Evolutionary conservation across 2,888 invertebrate genomes (phyloP).

Genomic region (Drosophila ochracea): DNA sequence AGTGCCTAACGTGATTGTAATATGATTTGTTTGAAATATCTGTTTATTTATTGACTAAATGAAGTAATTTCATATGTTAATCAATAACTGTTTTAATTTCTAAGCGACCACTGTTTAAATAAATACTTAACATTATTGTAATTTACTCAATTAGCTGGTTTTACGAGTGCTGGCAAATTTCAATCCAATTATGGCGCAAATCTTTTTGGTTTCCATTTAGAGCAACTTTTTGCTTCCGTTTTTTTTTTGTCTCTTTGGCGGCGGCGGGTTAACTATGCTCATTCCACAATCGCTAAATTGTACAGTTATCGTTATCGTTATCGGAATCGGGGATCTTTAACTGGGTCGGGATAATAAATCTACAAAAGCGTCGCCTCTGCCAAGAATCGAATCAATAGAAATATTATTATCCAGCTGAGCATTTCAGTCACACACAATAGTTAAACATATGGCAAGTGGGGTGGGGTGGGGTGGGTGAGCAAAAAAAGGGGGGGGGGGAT

Average conservation of each 20-base stretch:
- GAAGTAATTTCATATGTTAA: not conserved
- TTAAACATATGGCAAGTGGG: slow-evolving; percentile 20
- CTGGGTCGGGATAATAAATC: slow-evolving; percentile 42
- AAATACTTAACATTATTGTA: slow-evolving; percentile 32
- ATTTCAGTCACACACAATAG: slow-evolving; percentile 25
- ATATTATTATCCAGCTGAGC: slow-evolving; percentile 24
- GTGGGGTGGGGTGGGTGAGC: slow-evolving; percentile 20
- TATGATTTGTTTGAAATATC: not conserved
- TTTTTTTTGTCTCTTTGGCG: slow-evolving; percentile 35
- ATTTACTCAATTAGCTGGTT: slow-evolving; percentile 31
- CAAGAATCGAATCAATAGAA: slow-evolving; percentile 50
- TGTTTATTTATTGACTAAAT: not conserved
- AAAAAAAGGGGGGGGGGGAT: slow-evolving; percentile 12
- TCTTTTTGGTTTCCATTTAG: slow-evolving; percentile 56
- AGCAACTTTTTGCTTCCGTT: slow-evolving; percentile 30
- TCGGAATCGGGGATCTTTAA: slow-evolving; percentile 27
- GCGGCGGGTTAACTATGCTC: slow-evolving; percentile 62
- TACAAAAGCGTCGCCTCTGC: slow-evolving; percentile 73
- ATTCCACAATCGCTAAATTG: slow-evolving; percentile 28
- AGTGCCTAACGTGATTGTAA: not conserved
- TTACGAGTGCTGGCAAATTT: slow-evolving; percentile 42
- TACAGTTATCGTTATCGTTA: slow-evolving; percentile 18
- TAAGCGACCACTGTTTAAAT: slow-evolving; percentile 3
- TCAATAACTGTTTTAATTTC: not conserved
- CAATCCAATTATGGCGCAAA: slow-evolving; percentile 66